Percentiles rank a stretch among this genome's conserved stretches.
These are phyloP conservation scores for Ovis aries DNA, from an alignment of 2,113 vertebrate species.

Conservation along the genomic window ARS-UI_Ramb_v3.0 NC_056054.1:237577001-237577500, in stretches of 20 bases:
- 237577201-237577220: neutral
- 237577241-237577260: neutral
- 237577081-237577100: neutral
- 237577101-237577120: neutral
- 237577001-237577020: accelerated
- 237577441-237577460: neutral
- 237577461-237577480: neutral
- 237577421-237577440: neutral
- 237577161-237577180: neutral
- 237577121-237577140: neutral
- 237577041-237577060: neutral
- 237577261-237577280: neutral
- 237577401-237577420: neutral
- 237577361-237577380: neutral
- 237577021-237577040: neutral
- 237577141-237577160: neutral
- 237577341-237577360: neutral
- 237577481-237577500: neutral
- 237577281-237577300: neutral
- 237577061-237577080: neutral
- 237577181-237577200: accelerated
- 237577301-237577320: neutral
- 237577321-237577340: neutral
- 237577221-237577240: neutral
- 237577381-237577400: neutral